These are phyloP conservation scores for Eptesicus fuscus DNA, from an alignment of 2,113 vertebrate genomes.

Conservation along the genomic window DNA sequence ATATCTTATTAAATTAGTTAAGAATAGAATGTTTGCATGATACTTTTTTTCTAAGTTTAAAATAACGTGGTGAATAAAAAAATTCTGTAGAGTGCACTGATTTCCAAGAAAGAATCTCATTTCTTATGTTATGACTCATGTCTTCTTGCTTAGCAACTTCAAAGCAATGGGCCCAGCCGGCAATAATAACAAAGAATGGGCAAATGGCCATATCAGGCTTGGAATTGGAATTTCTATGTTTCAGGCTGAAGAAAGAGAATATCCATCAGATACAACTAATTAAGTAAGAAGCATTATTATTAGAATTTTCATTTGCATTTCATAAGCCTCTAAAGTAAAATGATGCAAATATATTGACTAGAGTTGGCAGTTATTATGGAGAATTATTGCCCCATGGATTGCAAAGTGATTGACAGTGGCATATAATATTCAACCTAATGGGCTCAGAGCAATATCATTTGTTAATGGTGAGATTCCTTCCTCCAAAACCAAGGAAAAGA, in stretches of 20 bases:
- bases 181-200: slow-evolving; percentile 53
- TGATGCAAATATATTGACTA: slow-evolving; percentile 58
- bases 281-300: slow-evolving; percentile 56
- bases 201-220: background rate
- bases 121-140: background rate
- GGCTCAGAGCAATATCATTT: slow-evolving; percentile 20
- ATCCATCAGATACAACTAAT: slow-evolving; percentile 64
- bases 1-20: slow-evolving; percentile 59
- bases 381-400: slow-evolving; percentile 62
- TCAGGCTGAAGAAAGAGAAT: background rate
- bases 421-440: slow-evolving; percentile 36
- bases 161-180: background rate
- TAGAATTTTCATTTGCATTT: slow-evolving; percentile 62
- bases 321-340: slow-evolving; percentile 51
- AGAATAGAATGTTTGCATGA: slow-evolving; percentile 59
- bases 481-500: slow-evolving; percentile 23
- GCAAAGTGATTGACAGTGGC: slow-evolving; percentile 34
- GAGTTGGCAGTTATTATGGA: slow-evolving; percentile 57
- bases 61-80: slow-evolving; percentile 54
- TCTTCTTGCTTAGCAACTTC: slow-evolving; percentile 43
- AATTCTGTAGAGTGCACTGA: background rate
- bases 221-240: background rate
- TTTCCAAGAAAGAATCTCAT: background rate
- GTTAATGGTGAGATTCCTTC: slow-evolving; percentile 9
- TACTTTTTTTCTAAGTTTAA: background rate